phyloP scores from a whole-genome alignment of 1,140 invertebrate genomes.

The Drosophila cardini region DNA sequence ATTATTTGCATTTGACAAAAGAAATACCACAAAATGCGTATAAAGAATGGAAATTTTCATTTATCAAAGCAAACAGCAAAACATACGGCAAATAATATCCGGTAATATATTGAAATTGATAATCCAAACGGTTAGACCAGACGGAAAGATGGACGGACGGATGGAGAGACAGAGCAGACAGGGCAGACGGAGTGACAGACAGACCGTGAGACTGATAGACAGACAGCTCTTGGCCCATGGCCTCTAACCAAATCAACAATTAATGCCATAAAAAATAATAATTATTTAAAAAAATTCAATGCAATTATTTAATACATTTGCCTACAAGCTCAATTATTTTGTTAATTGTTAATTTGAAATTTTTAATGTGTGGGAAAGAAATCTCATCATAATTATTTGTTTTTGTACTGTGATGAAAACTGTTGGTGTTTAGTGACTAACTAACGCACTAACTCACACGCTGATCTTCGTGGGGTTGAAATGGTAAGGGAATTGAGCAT shows the following conservation, averaged over 20 bases:
- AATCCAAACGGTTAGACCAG: constrained; percentile 36
- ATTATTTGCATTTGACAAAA: constrained; percentile 42
- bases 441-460: too few species aligned
- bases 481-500: too few species aligned
- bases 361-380: constrained; percentile 24
- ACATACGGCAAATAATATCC: constrained; percentile 61
- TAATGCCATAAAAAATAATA: constrained; percentile 39
- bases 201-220: neutral
- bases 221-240: neutral
- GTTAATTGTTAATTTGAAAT: constrained; percentile 36
- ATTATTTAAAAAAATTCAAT: constrained; percentile 32
- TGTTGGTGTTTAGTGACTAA: too few species aligned
- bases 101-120: constrained; percentile 52
- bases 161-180: constrained; percentile 3
- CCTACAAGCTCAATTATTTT: constrained; percentile 44
- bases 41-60: constrained; percentile 20
- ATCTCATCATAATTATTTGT: constrained; percentile 9
- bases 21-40: constrained; percentile 24
- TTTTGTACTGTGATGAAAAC: neutral
- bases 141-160: neutral
- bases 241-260: constrained; percentile 25
- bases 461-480: too few species aligned
- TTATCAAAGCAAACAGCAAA: constrained; percentile 53
- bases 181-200: neutral
- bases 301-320: constrained; percentile 56